Conservation (phyloP, 2,888 invertebrate genomes). For the Platynereis dumerilii region DNA sequence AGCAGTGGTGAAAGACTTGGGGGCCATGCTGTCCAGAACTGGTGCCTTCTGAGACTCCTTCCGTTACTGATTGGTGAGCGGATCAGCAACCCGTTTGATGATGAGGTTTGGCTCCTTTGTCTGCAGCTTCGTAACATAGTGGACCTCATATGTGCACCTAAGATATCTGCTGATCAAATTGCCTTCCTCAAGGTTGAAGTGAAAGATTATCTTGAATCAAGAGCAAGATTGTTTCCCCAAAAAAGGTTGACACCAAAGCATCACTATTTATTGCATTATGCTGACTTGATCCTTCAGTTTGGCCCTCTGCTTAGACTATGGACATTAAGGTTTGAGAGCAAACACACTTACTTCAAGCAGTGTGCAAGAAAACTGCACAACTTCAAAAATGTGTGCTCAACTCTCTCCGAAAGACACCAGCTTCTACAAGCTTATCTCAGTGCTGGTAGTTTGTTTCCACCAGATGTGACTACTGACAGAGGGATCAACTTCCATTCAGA, state of each 20-base stretch:
- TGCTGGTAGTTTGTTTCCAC: no score
- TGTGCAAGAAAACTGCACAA: no score
- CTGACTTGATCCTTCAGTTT: conserved; percentile 28
- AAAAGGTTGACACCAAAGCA: conserved; percentile 28
- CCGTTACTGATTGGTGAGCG: not conserved
- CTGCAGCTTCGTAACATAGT: not conserved
- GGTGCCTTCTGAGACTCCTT: not conserved
- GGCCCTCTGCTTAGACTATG: conserved; percentile 35
- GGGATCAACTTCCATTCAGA: no score
- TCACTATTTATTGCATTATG: conserved; percentile 32
- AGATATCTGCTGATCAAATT: not conserved
- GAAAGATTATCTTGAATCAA: conserved; percentile 21
- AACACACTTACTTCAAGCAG: conserved; percentile 36
- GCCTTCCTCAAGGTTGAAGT: not conserved
- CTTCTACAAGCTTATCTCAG: no score
- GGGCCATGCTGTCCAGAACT: not conserved
- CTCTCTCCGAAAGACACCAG: no score
- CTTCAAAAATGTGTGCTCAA: no score
- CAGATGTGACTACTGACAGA: no score
- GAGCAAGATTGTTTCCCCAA: conserved; percentile 24
- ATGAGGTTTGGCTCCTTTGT: not conserved
- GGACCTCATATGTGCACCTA: not conserved
- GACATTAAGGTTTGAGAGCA: conserved; percentile 38
- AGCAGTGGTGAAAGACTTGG: not conserved
- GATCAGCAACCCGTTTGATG: not conserved